Percentiles rank a stretch among this genome's conserved stretches.
These are phyloP conservation scores for Mamestra configurata DNA, from an alignment of 1,140 invertebrate genomes.

Conservation along the genomic window DNA sequence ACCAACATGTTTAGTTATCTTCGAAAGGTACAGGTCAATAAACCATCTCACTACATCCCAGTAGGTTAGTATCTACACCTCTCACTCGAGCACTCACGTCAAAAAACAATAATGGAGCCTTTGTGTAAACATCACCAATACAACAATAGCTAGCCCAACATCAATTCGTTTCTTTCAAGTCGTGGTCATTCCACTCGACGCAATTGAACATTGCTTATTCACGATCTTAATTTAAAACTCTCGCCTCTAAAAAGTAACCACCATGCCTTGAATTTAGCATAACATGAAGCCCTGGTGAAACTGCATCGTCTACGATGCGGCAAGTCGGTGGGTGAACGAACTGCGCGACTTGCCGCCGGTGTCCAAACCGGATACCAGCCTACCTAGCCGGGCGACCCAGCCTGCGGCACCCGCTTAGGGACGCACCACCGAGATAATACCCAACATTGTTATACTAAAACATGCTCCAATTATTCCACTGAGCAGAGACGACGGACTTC, in stretches of 20 bases:
- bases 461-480: slow-evolving; percentile 41
- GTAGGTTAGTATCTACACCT: neutral
- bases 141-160: neutral
- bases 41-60: too few relatives aligned
- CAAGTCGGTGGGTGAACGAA: slow-evolving; percentile 79
- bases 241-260: slow-evolving; percentile 24
- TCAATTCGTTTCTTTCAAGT: neutral
- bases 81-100: neutral
- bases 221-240: neutral
- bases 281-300: slow-evolving; percentile 75
- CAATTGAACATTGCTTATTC: neutral
- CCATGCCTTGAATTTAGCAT: slow-evolving; percentile 64
- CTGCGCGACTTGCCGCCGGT: slow-evolving; percentile 64
- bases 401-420: slow-evolving; percentile 49
- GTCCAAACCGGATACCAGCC: slow-evolving; percentile 82
- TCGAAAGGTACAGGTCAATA: too few relatives aligned
- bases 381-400: slow-evolving; percentile 60
- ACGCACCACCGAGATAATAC: slow-evolving; percentile 30
- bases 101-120: neutral
- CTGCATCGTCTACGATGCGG: slow-evolving; percentile 72
- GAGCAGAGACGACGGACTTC: neutral
- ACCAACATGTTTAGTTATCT: too few relatives aligned
- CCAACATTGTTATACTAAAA: slow-evolving; percentile 38
- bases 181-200: neutral
- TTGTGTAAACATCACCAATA: neutral